A percentile compares a stretch with the other conserved stretches of the same genome.
Evolutionary conservation across 2,797 vertebrate species (phyloP).

Genomic region (Lithobates pipiens): DNA sequence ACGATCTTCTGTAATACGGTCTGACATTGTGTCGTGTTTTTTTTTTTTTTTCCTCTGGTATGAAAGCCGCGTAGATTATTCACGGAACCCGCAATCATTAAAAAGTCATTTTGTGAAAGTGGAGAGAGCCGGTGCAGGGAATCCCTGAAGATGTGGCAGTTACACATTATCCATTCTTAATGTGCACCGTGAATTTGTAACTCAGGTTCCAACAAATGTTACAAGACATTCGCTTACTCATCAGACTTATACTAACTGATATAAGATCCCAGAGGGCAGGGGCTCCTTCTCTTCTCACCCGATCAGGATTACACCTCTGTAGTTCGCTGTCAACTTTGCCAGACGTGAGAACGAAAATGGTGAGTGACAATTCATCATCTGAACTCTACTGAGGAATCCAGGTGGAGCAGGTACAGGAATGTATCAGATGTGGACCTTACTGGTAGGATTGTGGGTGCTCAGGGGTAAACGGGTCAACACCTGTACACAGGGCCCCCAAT

Average conservation of each 20-base stretch:
- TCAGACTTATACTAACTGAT: constrained; percentile 22
- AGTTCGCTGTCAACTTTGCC: background rate
- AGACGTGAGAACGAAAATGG: background rate
- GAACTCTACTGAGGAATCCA: too few species aligned
- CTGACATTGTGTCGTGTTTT: constrained; percentile 4
- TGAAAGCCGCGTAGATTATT: background rate
- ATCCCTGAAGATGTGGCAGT: constrained; percentile 22
- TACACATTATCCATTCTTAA: constrained; percentile 45
- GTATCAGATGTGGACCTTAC: too few species aligned
- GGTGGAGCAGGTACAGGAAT: too few species aligned
- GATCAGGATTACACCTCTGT: background rate
- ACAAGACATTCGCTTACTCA: constrained; percentile 35
- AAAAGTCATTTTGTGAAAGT: constrained; percentile 24
- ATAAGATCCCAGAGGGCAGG: background rate
- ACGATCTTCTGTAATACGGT: background rate
- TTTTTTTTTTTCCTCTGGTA: background rate
- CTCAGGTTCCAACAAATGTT: constrained; percentile 7
- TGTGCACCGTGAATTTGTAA: constrained; percentile 29
- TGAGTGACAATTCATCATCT: constrained; percentile 22
- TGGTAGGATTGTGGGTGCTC: too few species aligned
- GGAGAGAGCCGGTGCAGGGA: background rate
- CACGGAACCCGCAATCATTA: background rate
- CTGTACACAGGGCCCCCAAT: too few species aligned
- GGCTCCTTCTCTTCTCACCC: background rate
- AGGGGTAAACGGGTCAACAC: too few species aligned